Evolutionary conservation across 2,113 vertebrate genomes (phyloP).

Genomic region (Muscicapa adusta): DNA sequence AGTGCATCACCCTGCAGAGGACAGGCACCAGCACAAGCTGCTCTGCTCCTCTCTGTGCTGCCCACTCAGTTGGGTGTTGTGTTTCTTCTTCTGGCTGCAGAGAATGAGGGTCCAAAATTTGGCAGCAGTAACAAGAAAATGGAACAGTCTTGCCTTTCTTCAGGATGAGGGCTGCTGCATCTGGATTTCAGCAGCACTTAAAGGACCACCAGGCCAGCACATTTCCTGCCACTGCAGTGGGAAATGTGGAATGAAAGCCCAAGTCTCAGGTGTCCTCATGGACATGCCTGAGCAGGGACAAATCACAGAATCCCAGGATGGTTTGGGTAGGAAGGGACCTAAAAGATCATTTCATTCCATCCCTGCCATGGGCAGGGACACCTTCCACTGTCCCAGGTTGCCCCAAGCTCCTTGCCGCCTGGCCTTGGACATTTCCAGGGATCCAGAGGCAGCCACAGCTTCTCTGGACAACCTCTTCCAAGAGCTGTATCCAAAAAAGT

Average conservation of each 20-base stretch:
- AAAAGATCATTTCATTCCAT: background rate
- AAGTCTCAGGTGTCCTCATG: background rate
- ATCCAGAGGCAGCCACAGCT: background rate
- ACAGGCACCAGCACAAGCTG: background rate
- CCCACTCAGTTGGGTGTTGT: fast-evolving
- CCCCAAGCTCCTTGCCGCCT: fast-evolving
- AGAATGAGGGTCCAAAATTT: background rate
- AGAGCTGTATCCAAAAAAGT: background rate
- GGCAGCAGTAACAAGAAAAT: background rate
- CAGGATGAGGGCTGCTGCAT: background rate
- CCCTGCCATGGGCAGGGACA: background rate
- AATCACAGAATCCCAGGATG: background rate
- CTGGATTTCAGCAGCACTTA: background rate
- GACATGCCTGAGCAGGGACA: fast-evolving
- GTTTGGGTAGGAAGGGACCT: background rate
- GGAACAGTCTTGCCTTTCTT: background rate
- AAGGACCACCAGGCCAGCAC: background rate
- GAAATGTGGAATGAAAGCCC: background rate
- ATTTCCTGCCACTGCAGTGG: background rate
- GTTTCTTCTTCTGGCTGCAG: background rate
- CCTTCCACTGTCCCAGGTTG: background rate
- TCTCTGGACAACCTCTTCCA: background rate
- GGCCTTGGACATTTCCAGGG: background rate
- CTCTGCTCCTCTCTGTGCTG: fast-evolving
- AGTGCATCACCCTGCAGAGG: background rate